Percentiles rank a stretch among this genome's conserved stretches.
phyloP scores from a whole-genome alignment of 2,797 vertebrate genomes.

The Vireo griseus region DNA sequence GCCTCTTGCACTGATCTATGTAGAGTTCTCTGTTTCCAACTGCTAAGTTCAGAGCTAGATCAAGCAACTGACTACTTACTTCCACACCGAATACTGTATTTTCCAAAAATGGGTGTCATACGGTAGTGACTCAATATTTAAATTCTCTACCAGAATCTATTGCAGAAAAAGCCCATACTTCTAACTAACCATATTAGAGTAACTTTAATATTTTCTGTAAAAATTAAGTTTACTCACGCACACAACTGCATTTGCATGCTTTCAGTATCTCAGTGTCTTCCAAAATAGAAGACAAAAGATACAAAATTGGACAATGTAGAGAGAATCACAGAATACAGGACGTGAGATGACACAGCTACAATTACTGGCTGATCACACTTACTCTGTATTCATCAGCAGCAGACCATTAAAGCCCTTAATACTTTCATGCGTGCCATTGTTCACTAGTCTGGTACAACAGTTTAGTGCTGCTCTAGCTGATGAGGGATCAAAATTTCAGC shows the following conservation, averaged over 20 bases:
- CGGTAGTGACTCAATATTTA: neutral
- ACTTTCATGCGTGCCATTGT: neutral
- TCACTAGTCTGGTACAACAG: neutral
- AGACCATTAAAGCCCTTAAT: slow-evolving; percentile 68
- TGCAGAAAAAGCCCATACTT: neutral
- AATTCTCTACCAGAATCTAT: neutral
- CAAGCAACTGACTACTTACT: neutral
- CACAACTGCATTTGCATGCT: neutral
- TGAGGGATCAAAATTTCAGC: neutral
- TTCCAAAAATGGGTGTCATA: neutral
- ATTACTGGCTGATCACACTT: slow-evolving; percentile 8
- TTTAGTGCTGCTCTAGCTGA: slow-evolving; percentile 22
- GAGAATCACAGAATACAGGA: slow-evolving; percentile 13
- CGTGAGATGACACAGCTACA: slow-evolving; percentile 27
- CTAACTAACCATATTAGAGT: neutral
- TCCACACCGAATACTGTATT: fast-evolving
- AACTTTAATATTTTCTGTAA: neutral
- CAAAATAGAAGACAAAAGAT: slow-evolving; percentile 36
- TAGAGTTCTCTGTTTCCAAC: neutral
- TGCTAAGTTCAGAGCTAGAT: neutral
- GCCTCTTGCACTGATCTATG: neutral
- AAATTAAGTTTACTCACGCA: neutral
- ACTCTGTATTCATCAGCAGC: slow-evolving; percentile 32
- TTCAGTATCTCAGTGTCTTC: neutral
- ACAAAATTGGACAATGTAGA: neutral